A percentile compares a stretch with the other conserved stretches of the same genome.
Evolutionary conservation across 2,888 invertebrate genomes (phyloP).

Genomic region (Rotaria magnacalcarata): DNA sequence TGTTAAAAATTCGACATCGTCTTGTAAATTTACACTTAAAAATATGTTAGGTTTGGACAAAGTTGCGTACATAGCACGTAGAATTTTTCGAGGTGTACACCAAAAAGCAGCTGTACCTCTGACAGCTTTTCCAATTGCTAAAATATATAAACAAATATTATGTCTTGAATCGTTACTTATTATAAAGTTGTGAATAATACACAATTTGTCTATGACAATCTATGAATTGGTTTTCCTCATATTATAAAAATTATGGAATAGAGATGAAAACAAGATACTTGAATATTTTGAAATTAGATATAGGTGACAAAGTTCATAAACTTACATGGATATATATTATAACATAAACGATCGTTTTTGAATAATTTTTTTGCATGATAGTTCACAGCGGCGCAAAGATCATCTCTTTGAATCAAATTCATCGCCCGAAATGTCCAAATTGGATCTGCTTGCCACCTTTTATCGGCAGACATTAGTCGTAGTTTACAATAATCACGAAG

Average conservation of each 20-base stretch:
- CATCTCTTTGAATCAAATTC: background rate
- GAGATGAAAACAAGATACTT: no score
- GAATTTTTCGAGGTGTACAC: background rate
- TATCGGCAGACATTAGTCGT: background rate
- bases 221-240: no score
- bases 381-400: background rate
- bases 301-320: no score
- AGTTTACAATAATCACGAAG: background rate
- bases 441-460: background rate
- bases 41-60: background rate
- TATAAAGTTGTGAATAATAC: no score
- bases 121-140: background rate
- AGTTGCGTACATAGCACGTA: background rate
- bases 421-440: background rate
- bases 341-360: background rate
- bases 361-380: slow-evolving; percentile 1
- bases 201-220: no score
- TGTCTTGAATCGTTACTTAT: no score
- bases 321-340: slow-evolving; percentile 16
- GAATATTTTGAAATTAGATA: no score
- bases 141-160: no score
- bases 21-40: background rate
- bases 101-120: background rate
- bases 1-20: background rate
- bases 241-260: no score